A percentile compares a stretch with the other conserved stretches of the same genome.
Evolutionary conservation across 2,113 vertebrate species (phyloP).

Genomic region (Terrapene triunguis): DNA sequence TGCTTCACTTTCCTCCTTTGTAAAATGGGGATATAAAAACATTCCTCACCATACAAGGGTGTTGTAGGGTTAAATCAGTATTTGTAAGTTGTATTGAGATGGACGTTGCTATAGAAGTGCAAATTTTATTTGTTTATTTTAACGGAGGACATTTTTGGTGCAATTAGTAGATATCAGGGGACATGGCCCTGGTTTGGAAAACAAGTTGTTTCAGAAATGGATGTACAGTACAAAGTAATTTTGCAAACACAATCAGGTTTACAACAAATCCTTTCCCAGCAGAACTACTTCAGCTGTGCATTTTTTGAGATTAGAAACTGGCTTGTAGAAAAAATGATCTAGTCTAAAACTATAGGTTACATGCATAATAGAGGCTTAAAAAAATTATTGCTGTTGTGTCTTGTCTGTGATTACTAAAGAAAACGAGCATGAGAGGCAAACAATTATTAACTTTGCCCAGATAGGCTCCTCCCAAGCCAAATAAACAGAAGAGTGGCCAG

Average conservation of each 20-base stretch:
- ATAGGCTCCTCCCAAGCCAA: background rate
- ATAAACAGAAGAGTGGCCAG: background rate
- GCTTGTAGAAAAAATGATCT: background rate
- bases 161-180: background rate
- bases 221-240: background rate
- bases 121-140: background rate
- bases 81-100: background rate
- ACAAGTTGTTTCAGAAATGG: background rate
- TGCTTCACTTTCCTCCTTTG: background rate
- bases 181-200: background rate
- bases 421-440: background rate
- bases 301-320: background rate
- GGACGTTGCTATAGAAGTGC: background rate
- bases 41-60: background rate
- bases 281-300: background rate
- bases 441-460: background rate
- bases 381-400: background rate
- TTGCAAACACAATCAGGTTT: background rate
- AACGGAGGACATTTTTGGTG: background rate
- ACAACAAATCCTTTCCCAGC: background rate
- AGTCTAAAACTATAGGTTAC: background rate
- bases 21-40: background rate
- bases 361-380: background rate
- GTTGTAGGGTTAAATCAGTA: background rate
- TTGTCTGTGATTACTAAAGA: background rate